Evolutionary conservation across 1,140 invertebrate species (phyloP), one percentile per base, ranked within the genome.

Genomic region (Druon quercuslanigerum): DNA sequence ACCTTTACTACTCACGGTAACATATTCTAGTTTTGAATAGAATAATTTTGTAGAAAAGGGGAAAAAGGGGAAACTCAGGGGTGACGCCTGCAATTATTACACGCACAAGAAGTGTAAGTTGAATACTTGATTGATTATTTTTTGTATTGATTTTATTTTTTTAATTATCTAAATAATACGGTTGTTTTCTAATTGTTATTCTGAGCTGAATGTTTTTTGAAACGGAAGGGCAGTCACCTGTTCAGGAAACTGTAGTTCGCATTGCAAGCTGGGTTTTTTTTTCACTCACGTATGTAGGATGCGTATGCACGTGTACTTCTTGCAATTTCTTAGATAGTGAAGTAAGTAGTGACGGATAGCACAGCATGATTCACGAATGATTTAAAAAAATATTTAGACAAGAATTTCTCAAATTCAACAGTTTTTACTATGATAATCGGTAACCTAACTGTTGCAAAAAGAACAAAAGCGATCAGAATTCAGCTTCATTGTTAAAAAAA

Each of bases 221-320:
- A 66, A 72, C 78, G 78, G 74, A 85, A 85, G 85, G 84, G 74
- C 84, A 83, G 74, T 87, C 86, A 87, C 86, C 87, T 87, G 86
- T 83, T 82, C 79, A 85, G 80, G 81, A 84, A 84, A 82, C 82
- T 79, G 78, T 86, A 77, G 71, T 56, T 70, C 46, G 60, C 74
- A 73, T 82, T 54, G 79, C 79, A 56, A 81, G 80, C 79, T 79
- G 75, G n/a, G n/a, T n/a, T n/a, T 66, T 73, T 72, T 50, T 79
- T 80, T 77, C 78, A 75, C 78, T 78, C 82, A 83, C 77, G 81
- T 83, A 83, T 79, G 60, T 66, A 60, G 72, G 78, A 81, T 80
- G 82, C 82, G 80, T 82, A 82, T 77, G 78, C 79, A 84, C 81
- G 83, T 84, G 83, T 79, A 80, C 81, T 66, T 66, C 60, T 66